Evolutionary conservation across 2,888 invertebrate species (phyloP).

Genomic region (Tipula vernalis): DNA sequence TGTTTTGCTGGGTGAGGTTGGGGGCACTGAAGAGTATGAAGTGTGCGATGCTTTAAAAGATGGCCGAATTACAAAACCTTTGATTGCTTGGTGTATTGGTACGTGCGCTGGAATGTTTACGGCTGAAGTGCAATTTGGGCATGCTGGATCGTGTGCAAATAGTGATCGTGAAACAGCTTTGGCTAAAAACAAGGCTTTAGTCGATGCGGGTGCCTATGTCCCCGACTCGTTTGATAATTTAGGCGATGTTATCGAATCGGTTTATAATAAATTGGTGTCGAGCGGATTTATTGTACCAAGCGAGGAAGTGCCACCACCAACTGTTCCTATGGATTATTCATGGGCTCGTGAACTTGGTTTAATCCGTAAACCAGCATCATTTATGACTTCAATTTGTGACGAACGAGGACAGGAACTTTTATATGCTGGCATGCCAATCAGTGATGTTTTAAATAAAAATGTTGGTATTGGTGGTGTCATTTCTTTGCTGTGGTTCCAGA

Average conservation of each 20-base stretch:
- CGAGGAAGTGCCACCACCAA: slow-evolving; percentile 91
- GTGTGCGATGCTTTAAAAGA: slow-evolving; percentile 78
- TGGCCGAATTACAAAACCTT: slow-evolving; percentile 75
- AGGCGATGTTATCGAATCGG: slow-evolving; percentile 67
- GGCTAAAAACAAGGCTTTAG: slow-evolving; percentile 78
- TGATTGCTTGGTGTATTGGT: slow-evolving; percentile 99
- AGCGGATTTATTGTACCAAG: slow-evolving; percentile 74
- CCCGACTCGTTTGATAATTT: slow-evolving; percentile 85
- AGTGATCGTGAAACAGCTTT: slow-evolving; percentile 86
- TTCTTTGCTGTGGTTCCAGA: slow-evolving; percentile 94
- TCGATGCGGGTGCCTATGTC: slow-evolving; percentile 74
- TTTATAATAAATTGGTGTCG: slow-evolving; percentile 64
- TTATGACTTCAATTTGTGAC: slow-evolving; percentile 99
- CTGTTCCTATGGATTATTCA: slow-evolving; percentile 99
- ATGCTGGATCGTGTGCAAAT: slow-evolving; percentile 97
- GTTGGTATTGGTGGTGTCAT: slow-evolving; percentile 97
- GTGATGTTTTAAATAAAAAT: slow-evolving; percentile 81
- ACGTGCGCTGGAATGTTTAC: slow-evolving; percentile 80
- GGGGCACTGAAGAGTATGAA: slow-evolving; percentile 95
- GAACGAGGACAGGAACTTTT: slow-evolving; percentile 94
- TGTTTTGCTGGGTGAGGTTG: slow-evolving; percentile 94
- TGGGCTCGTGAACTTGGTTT: slow-evolving; percentile 95
- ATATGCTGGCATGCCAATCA: slow-evolving; percentile 90
- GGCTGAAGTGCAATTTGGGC: slow-evolving; percentile 92
- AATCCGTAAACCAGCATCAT: slow-evolving; percentile 96